Conservation (phyloP, 1,140 invertebrate species). For the Lycorma delicatula region DNA sequence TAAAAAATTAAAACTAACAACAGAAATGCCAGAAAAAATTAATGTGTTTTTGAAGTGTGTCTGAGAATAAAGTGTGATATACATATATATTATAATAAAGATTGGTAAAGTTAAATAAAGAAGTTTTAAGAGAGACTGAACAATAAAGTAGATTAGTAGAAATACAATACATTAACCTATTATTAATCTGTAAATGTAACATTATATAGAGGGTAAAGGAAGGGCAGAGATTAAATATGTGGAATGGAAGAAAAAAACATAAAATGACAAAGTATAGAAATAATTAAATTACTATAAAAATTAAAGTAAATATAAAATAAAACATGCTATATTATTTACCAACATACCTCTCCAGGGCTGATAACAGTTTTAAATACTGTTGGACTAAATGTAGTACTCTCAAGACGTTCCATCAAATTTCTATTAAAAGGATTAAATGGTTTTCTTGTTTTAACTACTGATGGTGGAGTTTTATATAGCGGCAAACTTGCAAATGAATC, state of each 20-base stretch:
- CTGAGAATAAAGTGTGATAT: background rate
- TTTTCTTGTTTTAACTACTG: background rate
- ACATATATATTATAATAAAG: background rate
- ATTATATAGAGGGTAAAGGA: background rate
- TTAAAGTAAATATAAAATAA: background rate
- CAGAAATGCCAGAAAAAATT: background rate
- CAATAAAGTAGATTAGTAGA: too few relatives aligned
- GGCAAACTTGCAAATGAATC: background rate
- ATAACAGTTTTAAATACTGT: background rate
- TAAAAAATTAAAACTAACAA: background rate
- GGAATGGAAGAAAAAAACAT: background rate
- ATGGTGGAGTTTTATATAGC: background rate
- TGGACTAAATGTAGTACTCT: background rate
- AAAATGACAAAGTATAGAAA: background rate
- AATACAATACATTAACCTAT: background rate
- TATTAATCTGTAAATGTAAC: background rate
- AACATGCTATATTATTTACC: too few relatives aligned
- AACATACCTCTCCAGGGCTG: background rate
- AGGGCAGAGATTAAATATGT: background rate
- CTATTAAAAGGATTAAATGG: slow-evolving; percentile 2
- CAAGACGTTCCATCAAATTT: background rate
- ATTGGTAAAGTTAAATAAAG: too few relatives aligned
- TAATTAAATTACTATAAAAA: background rate
- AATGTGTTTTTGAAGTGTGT: background rate
- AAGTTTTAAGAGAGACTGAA: too few relatives aligned